Conservation (phyloP, 2,113 vertebrate species). For the Silurus glanis region DNA sequence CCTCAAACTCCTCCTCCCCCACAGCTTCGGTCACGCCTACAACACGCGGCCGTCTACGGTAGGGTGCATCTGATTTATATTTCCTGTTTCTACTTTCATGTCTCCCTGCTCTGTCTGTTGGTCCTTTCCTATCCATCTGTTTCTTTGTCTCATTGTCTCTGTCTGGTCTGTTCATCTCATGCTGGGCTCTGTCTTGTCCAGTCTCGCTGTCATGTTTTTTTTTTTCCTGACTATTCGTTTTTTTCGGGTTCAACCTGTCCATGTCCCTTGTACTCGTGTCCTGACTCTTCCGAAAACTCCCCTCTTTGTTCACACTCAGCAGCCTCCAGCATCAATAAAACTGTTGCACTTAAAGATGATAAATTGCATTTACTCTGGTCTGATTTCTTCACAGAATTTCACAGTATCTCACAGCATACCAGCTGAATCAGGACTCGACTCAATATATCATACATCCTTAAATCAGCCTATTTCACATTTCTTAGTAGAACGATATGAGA, state of each 20-base stretch:
- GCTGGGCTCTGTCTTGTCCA: neutral
- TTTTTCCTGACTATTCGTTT: neutral
- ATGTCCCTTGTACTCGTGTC: neutral
- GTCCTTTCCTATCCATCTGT: neutral
- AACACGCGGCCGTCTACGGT: slow-evolving; percentile 81
- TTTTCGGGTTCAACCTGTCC: neutral
- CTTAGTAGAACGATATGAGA: neutral
- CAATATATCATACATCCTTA: neutral
- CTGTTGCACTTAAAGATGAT: neutral
- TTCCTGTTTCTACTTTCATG: neutral
- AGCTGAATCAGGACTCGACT: neutral
- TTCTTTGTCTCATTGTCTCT: neutral
- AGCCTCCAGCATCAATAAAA: neutral
- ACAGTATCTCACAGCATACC: neutral
- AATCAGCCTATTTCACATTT: neutral
- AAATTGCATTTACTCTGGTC: neutral
- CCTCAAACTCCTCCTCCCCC: slow-evolving; percentile 72
- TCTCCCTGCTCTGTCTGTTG: neutral
- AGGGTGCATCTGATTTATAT: neutral
- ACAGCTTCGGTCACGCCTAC: slow-evolving; percentile 82
- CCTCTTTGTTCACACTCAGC: neutral
- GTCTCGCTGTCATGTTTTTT: neutral
- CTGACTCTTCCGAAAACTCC: neutral
- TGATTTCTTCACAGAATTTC: neutral
- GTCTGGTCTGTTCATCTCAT: neutral